These are phyloP conservation scores for Acholoe squamosa DNA, from an alignment of 2,888 invertebrate genomes.

Conservation along the genomic window DNA sequence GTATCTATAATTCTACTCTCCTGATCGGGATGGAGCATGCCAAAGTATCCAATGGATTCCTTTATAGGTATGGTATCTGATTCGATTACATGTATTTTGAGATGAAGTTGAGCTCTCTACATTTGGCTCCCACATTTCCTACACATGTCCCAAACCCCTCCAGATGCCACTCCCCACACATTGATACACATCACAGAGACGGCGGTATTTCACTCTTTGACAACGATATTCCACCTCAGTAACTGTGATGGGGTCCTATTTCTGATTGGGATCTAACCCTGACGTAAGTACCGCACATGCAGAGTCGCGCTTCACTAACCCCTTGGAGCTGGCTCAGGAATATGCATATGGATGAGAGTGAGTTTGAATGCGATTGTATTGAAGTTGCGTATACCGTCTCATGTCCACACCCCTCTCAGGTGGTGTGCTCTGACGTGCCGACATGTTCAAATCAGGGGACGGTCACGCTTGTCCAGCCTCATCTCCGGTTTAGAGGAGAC, in stretches of 20 bases:
- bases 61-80: too few relatives aligned
- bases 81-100: too few relatives aligned
- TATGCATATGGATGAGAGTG: slow-evolving; percentile 8
- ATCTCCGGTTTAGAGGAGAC: background rate
- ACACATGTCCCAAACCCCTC: too few relatives aligned
- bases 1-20: too few relatives aligned
- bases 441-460: background rate
- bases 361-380: background rate
- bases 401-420: background rate
- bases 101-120: too few relatives aligned
- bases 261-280: background rate
- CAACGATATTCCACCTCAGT: background rate
- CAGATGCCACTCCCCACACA: background rate
- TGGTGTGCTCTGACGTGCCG: background rate
- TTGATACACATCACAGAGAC: background rate
- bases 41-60: too few relatives aligned
- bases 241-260: background rate
- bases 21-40: too few relatives aligned
- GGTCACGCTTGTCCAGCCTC: background rate
- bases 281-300: background rate
- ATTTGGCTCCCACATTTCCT: too few relatives aligned
- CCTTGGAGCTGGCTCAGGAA: background rate
- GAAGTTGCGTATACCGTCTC: background rate
- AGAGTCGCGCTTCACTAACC: background rate
- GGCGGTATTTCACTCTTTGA: background rate